Evolutionary conservation across 92 coral and sea anemone species (phyloP), one percentile per base, ranked within the genome.

Genomic region (Anthopleura xanthogrammica): DNA sequence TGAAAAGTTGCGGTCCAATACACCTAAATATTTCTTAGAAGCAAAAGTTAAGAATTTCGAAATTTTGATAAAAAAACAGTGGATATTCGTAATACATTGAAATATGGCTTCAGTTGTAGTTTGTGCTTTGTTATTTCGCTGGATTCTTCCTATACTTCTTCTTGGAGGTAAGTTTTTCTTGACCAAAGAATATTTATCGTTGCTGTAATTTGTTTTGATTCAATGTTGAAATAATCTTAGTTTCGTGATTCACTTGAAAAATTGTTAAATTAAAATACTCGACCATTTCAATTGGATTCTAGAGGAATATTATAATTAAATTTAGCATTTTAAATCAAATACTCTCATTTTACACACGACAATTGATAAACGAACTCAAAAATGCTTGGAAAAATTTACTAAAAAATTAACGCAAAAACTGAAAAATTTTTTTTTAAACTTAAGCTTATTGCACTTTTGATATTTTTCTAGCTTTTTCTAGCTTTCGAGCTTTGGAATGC

Each of bases 41-140:
- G 46, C 2, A 58, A 4, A 24, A 2, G 60, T 76, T 57, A 42
- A 56, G 13, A 56, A 36, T 6, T 52, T 40, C 36, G 52, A 79
- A 62, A 14, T 16, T 55, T 54, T 36, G 70, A 68, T 68, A 68
- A 29, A 62, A 20, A 62, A 29, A 62, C 74, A 23, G 46, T 23
- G 42, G 42, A 12, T n/a, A 43, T 80, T 24, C 16, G 70, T 81
- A 70, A 14, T 22, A 12, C 8, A 41, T 48, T 48, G 2, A 43
- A 70, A 62, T 46, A 96, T 96, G 99, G 87, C 99, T 77, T 94
- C 99, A 36, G 89, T 91, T 72, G 76, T 94, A 72, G 93, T 90
- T 52, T 96, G 98, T 85, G 90, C 98, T 60, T 66, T 94, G 77
- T 90, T 94, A 2, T 96, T 94, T 86, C 92, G 95, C 77, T 90